Base-by-base conservation (phyloP, 2,113 vertebrate species). In the Trinectes maculatus region DNA sequence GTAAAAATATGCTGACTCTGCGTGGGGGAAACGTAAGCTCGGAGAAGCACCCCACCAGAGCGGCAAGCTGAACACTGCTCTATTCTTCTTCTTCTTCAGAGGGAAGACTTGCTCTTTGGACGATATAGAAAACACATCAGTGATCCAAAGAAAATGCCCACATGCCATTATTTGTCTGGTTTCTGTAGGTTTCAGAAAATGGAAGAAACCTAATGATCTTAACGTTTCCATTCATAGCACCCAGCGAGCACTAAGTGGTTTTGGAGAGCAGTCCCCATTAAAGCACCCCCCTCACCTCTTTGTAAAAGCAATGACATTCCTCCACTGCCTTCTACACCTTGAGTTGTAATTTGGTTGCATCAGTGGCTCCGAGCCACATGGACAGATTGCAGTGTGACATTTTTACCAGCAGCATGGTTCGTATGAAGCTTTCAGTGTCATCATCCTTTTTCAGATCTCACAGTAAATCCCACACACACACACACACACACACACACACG, bases 301-400 rank as follows among this genome's bases (percentile, higher is more conserved):
- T 25, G 56, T 47, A 59, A n/a, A 33, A 16, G 75, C 53, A 82
- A 53, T 77, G 60, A 74, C 36, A 87, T 83, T 82, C 83, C 84
- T 71, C 22, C 6, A 2, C 60, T 66, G 59, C 86, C 83, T 77
- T 84, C 74, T 58, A n/a, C 66, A 85, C 73, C 77, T 78, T 24
- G 47, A 73, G 46, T 72, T 83, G 83, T 85, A 85, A 73, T 83
- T 85, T 67, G 64, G 59, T 62, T 69, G 76, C 43, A 51, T 48
- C 73, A 24, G 54, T 47, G 73, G 48, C 54, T 71, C n/a, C 0
- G 13, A 71, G 75, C 66, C 71, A 69, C 63, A 34, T 2, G 28
- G 28, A 47, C 43, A 33, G 71, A 71, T 76, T 74, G 57, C 79
- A 71, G 58, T 22, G 79, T 74, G 57, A 79, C 57, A 63, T 55